Evolutionary conservation across 2,113 vertebrate genomes (phyloP), one percentile per base, ranked within the genome.

Genomic region (Cheirogaleus medius): DNA sequence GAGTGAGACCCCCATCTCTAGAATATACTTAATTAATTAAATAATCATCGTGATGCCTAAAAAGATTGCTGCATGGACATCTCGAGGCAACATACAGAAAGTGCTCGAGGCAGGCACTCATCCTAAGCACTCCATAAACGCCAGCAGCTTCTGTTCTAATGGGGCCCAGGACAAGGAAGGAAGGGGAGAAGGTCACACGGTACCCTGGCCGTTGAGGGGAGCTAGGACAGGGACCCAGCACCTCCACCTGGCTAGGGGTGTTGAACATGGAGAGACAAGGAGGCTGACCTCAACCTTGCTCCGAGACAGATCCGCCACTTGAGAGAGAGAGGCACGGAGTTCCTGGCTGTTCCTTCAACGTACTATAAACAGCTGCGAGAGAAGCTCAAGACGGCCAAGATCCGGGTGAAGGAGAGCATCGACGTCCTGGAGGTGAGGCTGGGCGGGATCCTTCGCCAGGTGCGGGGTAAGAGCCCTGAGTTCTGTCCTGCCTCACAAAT

Each of bases 251-350:
- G n/a, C 11, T 17, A 8, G 12, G 18, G 29, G 12, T 66, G 56
- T 1, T 20, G 14, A 47, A 23, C 23, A 4, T 4, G 42, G 64
- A 63, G 12, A 37, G 32, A 32, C 6, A 52, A 64, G 27, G 37
- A 44, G 54, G n/a, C 66, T 49, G 34, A 95, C 18, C 23, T 27
- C 56, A 1, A 4, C 49, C 37, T 98, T 54, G 44, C 58, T 34
- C 71, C 4, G 47, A 52, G 97, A 78, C 97, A 99, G 99, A 99
- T 99, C 77, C 98, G 98, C 87, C 99, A 99, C 98, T 96, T 99
- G 90, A 99, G 99, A 98, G 99, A 99, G 78, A 98, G 99, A 58
- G 99, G 99, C 21, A 96, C 98, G 98, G 99, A 99, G 98, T 99
- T 99, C 96, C 99, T 99, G 99, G 95, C 96, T 0, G 99, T 99